Percentiles rank a stretch among this genome's conserved stretches.
phyloP scores from a whole-genome alignment of 2,113 vertebrate species.

The Gambusia holbrooki region DNA sequence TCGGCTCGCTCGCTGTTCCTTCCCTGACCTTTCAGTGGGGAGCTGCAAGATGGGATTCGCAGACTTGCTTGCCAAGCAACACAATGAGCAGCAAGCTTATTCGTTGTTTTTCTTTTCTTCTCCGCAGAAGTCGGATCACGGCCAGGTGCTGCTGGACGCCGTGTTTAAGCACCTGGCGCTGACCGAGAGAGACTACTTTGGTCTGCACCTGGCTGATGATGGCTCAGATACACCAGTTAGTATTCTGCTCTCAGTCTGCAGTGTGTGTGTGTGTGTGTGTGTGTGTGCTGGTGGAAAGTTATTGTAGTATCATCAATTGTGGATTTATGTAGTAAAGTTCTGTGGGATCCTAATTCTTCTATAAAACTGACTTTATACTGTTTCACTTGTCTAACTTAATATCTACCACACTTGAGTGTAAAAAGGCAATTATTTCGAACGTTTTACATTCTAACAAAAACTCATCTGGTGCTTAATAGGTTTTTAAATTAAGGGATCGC shows the following conservation, averaged over 20 bases:
- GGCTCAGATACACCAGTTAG: slow-evolving; percentile 93
- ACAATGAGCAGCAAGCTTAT: background rate
- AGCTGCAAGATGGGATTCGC: slow-evolving; percentile 5
- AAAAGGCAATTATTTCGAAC: no score
- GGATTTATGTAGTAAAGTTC: no score
- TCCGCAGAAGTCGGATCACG: slow-evolving; percentile 92
- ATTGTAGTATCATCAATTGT: background rate
- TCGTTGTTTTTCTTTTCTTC: slow-evolving; percentile 13
- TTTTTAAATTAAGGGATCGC: background rate
- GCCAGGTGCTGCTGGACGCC: slow-evolving; percentile 92
- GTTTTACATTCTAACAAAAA: background rate
- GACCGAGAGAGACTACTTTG: slow-evolving; percentile 98
- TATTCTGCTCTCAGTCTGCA: slow-evolving; percentile 27
- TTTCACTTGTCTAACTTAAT: no score
- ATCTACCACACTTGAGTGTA: background rate
- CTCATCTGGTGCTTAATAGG: background rate
- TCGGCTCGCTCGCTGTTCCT: background rate
- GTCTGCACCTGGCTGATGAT: slow-evolving; percentile 94
- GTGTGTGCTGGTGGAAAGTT: no score
- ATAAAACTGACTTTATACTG: no score
- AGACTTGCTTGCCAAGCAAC: background rate
- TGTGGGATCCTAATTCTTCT: no score
- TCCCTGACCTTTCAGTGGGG: slow-evolving; percentile 16
- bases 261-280: background rate
- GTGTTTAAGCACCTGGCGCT: slow-evolving; percentile 98